Base-by-base conservation (phyloP, 2,888 invertebrate species). In the Tholera decimalis region DNA sequence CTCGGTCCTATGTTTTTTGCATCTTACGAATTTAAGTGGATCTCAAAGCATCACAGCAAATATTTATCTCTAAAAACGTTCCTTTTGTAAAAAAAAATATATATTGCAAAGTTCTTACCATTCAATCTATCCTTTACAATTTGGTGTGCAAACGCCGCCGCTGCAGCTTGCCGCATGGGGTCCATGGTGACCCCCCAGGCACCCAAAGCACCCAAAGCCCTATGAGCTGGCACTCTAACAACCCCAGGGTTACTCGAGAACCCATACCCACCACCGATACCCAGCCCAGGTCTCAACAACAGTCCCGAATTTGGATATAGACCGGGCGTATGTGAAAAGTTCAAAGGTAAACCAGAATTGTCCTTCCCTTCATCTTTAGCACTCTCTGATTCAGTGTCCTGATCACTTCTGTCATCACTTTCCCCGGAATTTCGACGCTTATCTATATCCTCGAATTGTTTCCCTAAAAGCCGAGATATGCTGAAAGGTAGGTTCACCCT, bases 91-190 rank as follows among this genome's bases (percentile, higher is more conserved):
- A 43, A 6, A 43, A 24, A 20, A 0, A 24, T 6, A 18, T 18
- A 39, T 37, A 8, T 15, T 8, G 7, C 24, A 44, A 15, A 30
- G 35, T 15, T 94, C 97, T 96, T 93, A 98, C 98, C 98, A 93
- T 98, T 97, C 83, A 98, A 92, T 92, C 98, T 96, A 91, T 98
- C 98, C 92, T 98, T 98, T 83, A 98, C 97, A 86, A 98, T 97
- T 92, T 98, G 98, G 85, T 97, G 97, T 2, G 97, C 97, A 88
- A 98, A 97, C 53, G 98, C 97, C 2, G 98, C 97, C 0, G 97
- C 97, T 20, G 96, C 97, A 64, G 96, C 97, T 83, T 96, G 97
- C 86, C 96, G 94, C 95, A 96, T 96, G 49, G 96, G 96, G 80
- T 97, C 97, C 81, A 97, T 91, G 54, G 96, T 96, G 65, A 97